phyloP scores from a whole-genome alignment of 2,113 vertebrate species.

The Erinaceus europaeus region DNA sequence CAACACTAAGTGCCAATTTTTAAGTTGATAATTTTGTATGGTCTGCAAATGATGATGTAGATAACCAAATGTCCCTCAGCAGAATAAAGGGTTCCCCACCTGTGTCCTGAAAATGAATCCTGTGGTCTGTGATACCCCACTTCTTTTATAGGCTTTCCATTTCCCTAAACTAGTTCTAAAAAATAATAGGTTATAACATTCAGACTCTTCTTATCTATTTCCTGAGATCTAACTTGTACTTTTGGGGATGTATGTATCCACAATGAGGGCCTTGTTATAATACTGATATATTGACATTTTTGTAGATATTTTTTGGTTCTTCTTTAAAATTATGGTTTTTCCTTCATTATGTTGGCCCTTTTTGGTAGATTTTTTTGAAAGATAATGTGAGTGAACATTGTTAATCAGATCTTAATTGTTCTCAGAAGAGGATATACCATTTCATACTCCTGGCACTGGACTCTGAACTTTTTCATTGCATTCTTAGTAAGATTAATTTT shows the following conservation, averaged over 20 bases:
- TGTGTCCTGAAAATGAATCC: neutral
- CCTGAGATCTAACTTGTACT: neutral
- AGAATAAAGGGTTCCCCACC: too few species aligned
- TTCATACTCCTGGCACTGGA: neutral
- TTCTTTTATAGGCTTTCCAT: neutral
- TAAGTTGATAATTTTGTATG: too few species aligned
- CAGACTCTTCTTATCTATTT: slow-evolving; percentile 2
- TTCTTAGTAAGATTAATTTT: neutral
- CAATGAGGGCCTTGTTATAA: slow-evolving; percentile 2
- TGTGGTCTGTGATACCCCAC: neutral
- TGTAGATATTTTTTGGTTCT: neutral
- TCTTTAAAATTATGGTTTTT: neutral
- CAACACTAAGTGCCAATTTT: too few species aligned
- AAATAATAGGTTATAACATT: neutral
- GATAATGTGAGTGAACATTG: neutral
- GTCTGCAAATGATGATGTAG: too few species aligned
- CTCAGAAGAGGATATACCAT: neutral
- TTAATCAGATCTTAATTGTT: neutral
- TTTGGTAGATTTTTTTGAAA: neutral
- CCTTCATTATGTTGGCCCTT: neutral
- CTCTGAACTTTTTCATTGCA: neutral
- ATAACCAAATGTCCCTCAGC: too few species aligned
- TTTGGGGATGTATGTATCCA: neutral
- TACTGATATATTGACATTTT: slow-evolving; percentile 23
- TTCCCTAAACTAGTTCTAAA: neutral